Percentiles rank a stretch among this genome's conserved stretches.
phyloP scores from a whole-genome alignment of 2,888 invertebrate species.

The Drosophila affinis region DNA sequence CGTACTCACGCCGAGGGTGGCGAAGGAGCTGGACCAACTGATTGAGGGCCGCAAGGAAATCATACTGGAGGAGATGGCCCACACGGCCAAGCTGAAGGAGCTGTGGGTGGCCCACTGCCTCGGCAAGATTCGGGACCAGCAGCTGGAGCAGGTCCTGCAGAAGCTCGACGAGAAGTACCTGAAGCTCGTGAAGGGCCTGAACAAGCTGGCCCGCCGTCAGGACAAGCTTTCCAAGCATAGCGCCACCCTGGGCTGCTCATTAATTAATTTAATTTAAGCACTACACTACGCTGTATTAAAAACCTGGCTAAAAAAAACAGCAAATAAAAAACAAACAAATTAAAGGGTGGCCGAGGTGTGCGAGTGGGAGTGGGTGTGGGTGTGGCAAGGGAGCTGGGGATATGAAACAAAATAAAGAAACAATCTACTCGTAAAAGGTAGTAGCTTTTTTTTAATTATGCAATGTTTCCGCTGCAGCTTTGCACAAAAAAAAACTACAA shows the following conservation, averaged over 20 bases:
- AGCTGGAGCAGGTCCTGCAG: constrained; percentile 1
- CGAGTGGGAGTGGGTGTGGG: too few species aligned
- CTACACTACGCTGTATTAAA: constrained; percentile 49
- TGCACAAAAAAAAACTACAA: constrained; percentile 14
- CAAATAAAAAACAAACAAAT: neutral
- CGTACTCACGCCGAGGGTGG: neutral
- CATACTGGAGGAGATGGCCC: constrained; percentile 3
- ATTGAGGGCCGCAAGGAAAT: neutral
- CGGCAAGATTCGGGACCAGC: neutral
- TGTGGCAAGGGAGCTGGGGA: neutral
- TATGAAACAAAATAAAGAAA: constrained; percentile 52
- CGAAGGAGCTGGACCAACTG: neutral
- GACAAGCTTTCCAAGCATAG: neutral
- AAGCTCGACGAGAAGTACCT: constrained; percentile 20
- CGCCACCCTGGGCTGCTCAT: constrained; percentile 26
- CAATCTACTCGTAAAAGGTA: constrained; percentile 61
- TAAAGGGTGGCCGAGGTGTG: neutral
- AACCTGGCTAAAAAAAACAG: constrained; percentile 7
- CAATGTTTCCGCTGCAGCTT: constrained; percentile 50
- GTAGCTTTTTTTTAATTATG: constrained; percentile 73
- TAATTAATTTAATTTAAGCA: constrained; percentile 54
- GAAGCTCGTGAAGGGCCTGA: neutral
- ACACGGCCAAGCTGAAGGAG: constrained; percentile 1
- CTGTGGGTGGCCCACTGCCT: neutral
- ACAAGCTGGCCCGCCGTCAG: neutral